These are phyloP conservation scores for Zygogramma bicolorata DNA, from an alignment of 2,888 invertebrate species.

Conservation along the genomic window DNA sequence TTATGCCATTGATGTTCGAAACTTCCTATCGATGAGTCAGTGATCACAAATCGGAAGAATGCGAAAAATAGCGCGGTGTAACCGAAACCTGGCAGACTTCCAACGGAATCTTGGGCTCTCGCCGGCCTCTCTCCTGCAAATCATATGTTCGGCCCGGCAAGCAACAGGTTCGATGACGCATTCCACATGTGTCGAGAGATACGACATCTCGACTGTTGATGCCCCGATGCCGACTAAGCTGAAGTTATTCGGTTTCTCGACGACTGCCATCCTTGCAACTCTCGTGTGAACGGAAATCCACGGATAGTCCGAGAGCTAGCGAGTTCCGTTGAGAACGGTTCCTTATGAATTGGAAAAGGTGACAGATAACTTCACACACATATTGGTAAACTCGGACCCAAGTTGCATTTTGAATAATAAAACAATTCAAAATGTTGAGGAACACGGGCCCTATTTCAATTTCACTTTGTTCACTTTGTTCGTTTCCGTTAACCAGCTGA, in stretches of 20 bases:
- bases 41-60: neutral
- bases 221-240: conserved; percentile 33
- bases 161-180: conserved; percentile 47
- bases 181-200: conserved; percentile 42
- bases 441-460: too few relatives aligned
- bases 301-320: too few relatives aligned
- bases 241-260: conserved; percentile 42
- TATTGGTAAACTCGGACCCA: too few relatives aligned
- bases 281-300: conserved; percentile 46
- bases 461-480: too few relatives aligned
- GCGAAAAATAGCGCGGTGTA: neutral
- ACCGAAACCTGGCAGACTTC: neutral
- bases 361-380: too few relatives aligned
- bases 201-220: conserved; percentile 24
- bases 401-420: too few relatives aligned
- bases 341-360: too few relatives aligned
- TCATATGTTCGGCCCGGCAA: conserved; percentile 38
- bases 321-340: too few relatives aligned
- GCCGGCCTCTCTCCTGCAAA: neutral
- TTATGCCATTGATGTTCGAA: neutral
- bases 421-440: too few relatives aligned
- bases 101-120: neutral
- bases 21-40: neutral
- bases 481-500: too few relatives aligned
- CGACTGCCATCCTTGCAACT: conserved; percentile 43